These are phyloP conservation scores for Achroia grisella DNA, from an alignment of 1,140 invertebrate species.

Conservation along the genomic window DNA sequence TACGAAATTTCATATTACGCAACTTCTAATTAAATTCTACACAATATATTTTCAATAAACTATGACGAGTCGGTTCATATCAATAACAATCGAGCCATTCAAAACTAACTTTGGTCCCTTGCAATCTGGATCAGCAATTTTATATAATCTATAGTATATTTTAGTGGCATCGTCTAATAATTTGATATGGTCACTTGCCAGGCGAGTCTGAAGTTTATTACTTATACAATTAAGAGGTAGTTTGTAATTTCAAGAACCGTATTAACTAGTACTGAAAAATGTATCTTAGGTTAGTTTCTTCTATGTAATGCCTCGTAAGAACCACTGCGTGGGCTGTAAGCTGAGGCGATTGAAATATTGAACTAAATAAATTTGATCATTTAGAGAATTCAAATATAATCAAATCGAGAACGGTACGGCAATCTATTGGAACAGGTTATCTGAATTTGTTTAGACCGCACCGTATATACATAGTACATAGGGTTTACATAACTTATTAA, in stretches of 20 bases:
- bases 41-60: conserved; percentile 4
- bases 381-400: too few relatives aligned
- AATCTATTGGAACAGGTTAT: not conserved
- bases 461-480: conserved; percentile 41
- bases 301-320: conserved; percentile 8
- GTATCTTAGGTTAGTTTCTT: conserved; percentile 21
- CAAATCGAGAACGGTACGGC: too few relatives aligned
- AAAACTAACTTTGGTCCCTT: conserved; percentile 58
- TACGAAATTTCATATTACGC: too few relatives aligned
- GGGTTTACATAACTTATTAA: conserved; percentile 40
- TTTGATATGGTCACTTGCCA: conserved; percentile 21
- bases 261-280: conserved; percentile 47
- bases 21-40: too few relatives aligned
- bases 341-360: too few relatives aligned
- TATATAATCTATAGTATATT: conserved; percentile 28
- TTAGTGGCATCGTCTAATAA: conserved; percentile 17
- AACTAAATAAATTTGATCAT: too few relatives aligned
- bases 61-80: conserved; percentile 22
- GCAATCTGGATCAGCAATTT: conserved; percentile 15
- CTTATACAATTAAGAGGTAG: conserved; percentile 67
- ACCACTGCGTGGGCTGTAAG: not conserved
- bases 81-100: conserved; percentile 22
- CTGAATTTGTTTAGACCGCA: conserved; percentile 3
- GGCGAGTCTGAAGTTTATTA: conserved; percentile 35
- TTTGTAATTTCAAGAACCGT: conserved; percentile 61